A percentile compares a stretch with the other conserved stretches of the same genome.
phyloP scores from a whole-genome alignment of 2,888 invertebrate genomes.

The Cylloceria caligata region DNA sequence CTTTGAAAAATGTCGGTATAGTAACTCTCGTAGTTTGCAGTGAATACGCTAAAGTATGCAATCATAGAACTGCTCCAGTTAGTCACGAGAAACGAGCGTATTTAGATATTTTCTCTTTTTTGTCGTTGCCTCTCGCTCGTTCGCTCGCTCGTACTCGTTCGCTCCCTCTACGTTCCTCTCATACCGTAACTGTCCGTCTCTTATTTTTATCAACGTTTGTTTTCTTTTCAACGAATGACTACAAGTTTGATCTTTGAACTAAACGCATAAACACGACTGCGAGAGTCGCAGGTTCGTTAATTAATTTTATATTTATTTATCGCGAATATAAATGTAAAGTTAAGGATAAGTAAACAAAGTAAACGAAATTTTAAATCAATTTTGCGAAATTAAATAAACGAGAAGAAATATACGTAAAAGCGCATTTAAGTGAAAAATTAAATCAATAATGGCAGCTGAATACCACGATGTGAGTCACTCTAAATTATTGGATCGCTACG shows the following conservation, averaged over 20 bases:
- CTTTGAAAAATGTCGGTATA: slow-evolving; percentile 58
- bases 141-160: too few species aligned
- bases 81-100: slow-evolving; percentile 50
- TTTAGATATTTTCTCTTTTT: slow-evolving; percentile 42
- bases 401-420: not conserved
- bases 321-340: slow-evolving; percentile 9
- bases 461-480: slow-evolving; percentile 64
- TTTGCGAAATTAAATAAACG: not conserved
- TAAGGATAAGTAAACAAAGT: not conserved
- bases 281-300: not conserved
- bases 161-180: slow-evolving; percentile 23
- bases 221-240: slow-evolving; percentile 54
- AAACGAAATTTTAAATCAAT: not conserved
- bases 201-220: slow-evolving; percentile 55
- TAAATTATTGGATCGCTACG: slow-evolving; percentile 73
- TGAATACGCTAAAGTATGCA: slow-evolving; percentile 45
- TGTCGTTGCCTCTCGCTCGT: slow-evolving; percentile 12
- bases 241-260: slow-evolving; percentile 61
- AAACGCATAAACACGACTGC: slow-evolving; percentile 29
- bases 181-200: slow-evolving; percentile 47
- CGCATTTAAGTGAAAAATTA: slow-evolving; percentile 62
- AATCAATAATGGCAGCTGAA: slow-evolving; percentile 77
- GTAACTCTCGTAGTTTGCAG: slow-evolving; percentile 35
- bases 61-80: slow-evolving; percentile 55
- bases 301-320: too few species aligned